Conservation (phyloP, 2,888 invertebrate genomes). For the Balanococcus diminutus region DNA sequence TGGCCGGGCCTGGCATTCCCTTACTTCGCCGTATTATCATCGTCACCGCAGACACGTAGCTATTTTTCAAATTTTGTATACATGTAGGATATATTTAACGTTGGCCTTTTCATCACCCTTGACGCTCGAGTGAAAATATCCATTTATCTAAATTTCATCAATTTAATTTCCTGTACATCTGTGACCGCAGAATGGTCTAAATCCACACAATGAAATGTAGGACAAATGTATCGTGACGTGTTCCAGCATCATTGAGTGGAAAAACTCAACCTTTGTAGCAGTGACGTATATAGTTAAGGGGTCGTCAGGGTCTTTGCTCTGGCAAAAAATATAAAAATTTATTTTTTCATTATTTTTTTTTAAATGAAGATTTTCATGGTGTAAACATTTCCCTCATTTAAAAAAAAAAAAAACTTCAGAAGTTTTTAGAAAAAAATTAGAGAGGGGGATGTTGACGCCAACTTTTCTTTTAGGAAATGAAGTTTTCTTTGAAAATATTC, state of each 20-base stretch:
- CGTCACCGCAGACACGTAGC: background rate
- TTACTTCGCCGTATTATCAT: background rate
- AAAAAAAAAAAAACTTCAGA: no score
- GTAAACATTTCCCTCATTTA: no score
- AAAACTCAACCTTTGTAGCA: background rate
- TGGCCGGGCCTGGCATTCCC: no score
- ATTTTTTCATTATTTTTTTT: no score
- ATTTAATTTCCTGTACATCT: background rate
- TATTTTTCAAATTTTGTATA: background rate
- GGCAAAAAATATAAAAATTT: no score
- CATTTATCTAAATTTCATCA: conserved; percentile 2
- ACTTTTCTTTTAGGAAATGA: no score
- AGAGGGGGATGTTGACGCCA: no score
- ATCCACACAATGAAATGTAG: background rate
- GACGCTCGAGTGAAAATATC: background rate
- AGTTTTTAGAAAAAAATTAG: no score
- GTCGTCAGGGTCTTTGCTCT: no score
- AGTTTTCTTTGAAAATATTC: no score
- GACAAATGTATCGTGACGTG: background rate
- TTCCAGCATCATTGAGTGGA: background rate
- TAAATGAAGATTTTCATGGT: no score
- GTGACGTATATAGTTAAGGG: no score
- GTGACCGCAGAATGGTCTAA: background rate
- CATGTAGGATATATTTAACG: background rate
- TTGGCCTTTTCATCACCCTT: background rate